Percentiles rank a stretch among this genome's conserved stretches.
These are phyloP conservation scores for Macroteleia sp. DNA, from an alignment of 2,888 invertebrate species.

Conservation along the genomic window DNA sequence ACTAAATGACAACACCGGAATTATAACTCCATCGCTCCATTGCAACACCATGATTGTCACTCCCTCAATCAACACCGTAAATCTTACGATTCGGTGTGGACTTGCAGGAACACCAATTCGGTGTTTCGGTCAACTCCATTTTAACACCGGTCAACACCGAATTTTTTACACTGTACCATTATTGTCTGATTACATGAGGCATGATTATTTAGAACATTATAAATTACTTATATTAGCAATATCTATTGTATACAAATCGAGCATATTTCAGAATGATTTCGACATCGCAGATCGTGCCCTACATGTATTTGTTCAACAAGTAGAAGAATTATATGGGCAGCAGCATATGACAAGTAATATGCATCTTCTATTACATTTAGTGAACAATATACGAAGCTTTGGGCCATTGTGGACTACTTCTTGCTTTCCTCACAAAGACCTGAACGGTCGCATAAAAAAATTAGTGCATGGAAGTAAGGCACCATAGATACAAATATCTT, in stretches of 20 bases:
- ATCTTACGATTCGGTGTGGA: too few species aligned
- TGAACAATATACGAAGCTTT: not conserved
- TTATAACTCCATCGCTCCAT: too few species aligned
- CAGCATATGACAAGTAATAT: not conserved
- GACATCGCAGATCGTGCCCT: not conserved
- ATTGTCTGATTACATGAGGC: conserved; percentile 58
- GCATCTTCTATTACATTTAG: conserved; percentile 1
- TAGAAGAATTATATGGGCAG: not conserved
- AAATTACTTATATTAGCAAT: not conserved
- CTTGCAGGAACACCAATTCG: too few species aligned
- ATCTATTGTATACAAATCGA: not conserved
- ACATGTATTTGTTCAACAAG: not conserved
- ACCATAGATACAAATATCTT: not conserved
- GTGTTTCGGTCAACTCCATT: too few species aligned
- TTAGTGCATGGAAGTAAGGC: not conserved
- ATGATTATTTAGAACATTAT: not conserved
- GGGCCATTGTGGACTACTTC: conserved; percentile 2
- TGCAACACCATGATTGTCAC: too few species aligned
- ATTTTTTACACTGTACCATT: conserved; percentile 64
- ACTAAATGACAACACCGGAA: too few species aligned
- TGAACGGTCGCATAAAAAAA: not conserved
- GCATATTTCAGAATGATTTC: not conserved
- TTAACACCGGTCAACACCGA: too few species aligned
- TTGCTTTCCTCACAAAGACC: not conserved
- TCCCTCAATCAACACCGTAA: too few species aligned